A percentile compares a stretch with the other conserved stretches of the same genome.
Evolutionary conservation across 2,113 vertebrate species (phyloP).

Genomic region (Patagioenas fasciata): DNA sequence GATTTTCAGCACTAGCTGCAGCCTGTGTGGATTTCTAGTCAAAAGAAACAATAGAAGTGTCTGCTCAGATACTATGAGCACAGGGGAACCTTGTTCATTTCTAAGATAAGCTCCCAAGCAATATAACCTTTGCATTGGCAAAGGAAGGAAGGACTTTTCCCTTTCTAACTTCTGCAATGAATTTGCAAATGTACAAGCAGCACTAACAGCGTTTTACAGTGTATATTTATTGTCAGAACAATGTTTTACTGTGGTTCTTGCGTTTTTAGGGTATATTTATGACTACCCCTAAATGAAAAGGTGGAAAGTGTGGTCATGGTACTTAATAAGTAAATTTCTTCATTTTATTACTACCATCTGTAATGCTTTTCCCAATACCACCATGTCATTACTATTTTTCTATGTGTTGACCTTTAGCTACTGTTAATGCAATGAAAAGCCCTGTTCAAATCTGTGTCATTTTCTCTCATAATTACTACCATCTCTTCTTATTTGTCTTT

Average conservation of each 20-base stretch:
- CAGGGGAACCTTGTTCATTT: background rate
- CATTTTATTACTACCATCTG: background rate
- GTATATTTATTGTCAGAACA: background rate
- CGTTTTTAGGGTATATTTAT: background rate
- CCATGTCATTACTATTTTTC: background rate
- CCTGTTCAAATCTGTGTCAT: background rate
- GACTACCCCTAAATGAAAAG: rapidly evolving
- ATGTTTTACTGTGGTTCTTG: background rate
- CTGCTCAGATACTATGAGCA: background rate
- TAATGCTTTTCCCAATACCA: background rate
- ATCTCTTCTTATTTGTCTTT: background rate
- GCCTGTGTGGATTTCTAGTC: background rate
- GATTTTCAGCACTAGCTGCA: background rate
- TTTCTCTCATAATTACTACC: background rate
- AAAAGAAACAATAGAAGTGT: background rate
- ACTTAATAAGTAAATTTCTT: background rate
- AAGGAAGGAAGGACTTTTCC: background rate
- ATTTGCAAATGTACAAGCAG: background rate
- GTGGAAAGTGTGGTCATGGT: background rate
- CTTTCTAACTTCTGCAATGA: background rate
- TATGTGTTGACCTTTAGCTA: background rate
- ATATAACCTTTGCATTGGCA: background rate
- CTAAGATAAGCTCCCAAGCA: background rate
- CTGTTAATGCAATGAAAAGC: background rate
- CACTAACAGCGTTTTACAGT: background rate